Percentiles rank a stretch among this genome's conserved stretches.
Conservation (phyloP, 2,888 invertebrate species). For the Chloromyia formosa region DNA sequence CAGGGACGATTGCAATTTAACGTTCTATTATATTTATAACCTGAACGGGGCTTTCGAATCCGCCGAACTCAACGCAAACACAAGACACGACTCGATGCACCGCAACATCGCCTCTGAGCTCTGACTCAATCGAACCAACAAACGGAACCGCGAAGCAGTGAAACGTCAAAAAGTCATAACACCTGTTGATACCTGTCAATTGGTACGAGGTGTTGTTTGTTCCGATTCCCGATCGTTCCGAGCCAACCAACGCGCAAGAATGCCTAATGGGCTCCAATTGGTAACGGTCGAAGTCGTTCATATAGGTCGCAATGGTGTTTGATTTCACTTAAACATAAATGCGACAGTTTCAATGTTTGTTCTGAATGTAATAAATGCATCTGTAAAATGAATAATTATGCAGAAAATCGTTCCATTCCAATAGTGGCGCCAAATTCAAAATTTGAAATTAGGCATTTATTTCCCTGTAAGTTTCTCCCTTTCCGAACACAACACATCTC, state of each 20-base stretch:
- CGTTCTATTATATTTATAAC: background rate
- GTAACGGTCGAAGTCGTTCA: too few species aligned
- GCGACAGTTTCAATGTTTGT: too few species aligned
- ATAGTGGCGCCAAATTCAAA: background rate
- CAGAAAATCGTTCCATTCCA: too few species aligned
- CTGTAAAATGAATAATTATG: too few species aligned
- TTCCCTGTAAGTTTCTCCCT: background rate
- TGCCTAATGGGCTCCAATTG: background rate
- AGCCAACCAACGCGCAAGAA: slow-evolving; percentile 9
- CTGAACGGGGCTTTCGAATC: background rate
- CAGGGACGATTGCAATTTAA: background rate
- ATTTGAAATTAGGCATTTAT: background rate
- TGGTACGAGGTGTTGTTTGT: slow-evolving; percentile 2
- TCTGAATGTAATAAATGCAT: too few species aligned
- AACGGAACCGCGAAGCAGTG: background rate
- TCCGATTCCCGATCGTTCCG: slow-evolving; percentile 7
- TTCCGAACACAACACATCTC: background rate
- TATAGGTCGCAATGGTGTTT: background rate
- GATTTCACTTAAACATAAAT: background rate
- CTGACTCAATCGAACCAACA: slow-evolving; percentile 24
- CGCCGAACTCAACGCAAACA: background rate
- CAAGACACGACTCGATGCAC: background rate
- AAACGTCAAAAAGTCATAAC: slow-evolving; percentile 24
- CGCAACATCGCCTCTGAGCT: background rate
- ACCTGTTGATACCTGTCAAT: slow-evolving; percentile 35